Percentiles rank a stretch among this genome's conserved stretches.
Conservation (phyloP, 1,140 invertebrate genomes). For the Penaeus vannamei region DNA sequence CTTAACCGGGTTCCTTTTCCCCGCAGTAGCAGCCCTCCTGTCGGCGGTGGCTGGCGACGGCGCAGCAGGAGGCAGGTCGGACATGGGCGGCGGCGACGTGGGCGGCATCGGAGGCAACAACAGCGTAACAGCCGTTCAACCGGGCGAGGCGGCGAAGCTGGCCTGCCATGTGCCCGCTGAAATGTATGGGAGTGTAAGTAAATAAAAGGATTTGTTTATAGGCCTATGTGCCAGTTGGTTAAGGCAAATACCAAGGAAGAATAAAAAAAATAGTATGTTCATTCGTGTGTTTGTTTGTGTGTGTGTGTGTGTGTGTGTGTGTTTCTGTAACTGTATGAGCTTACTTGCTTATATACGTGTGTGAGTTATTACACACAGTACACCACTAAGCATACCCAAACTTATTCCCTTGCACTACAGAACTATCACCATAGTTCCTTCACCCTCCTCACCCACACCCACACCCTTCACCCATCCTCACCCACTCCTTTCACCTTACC, state of each 20-base stretch:
- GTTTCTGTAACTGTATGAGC: background rate
- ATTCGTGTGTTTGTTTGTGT: background rate
- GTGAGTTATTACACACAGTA: background rate
- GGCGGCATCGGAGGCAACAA: background rate
- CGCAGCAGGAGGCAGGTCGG: background rate
- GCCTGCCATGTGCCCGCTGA: background rate
- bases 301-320: background rate
- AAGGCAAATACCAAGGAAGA: too few species aligned
- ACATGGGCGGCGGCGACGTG: background rate
- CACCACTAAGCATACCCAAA: too few species aligned
- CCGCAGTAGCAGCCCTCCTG: too few species aligned
- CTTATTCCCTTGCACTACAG: too few species aligned
- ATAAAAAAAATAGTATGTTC: too few species aligned
- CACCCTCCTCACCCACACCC: too few species aligned
- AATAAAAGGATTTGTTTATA: too few species aligned
- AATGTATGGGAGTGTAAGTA: constrained; percentile 1
- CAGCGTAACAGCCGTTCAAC: background rate
- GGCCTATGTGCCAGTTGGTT: too few species aligned
- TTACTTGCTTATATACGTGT: constrained; percentile 1
- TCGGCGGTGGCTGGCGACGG: background rate
- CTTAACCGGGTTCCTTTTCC: background rate
- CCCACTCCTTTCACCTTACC: too few species aligned
- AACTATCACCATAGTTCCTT: too few species aligned
- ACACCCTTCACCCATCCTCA: too few species aligned
- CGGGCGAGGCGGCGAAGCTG: constrained; percentile 1